A percentile compares a stretch with the other conserved stretches of the same genome.
Conservation (phyloP, 2,113 vertebrate genomes). For the Sialia sialis region DNA sequence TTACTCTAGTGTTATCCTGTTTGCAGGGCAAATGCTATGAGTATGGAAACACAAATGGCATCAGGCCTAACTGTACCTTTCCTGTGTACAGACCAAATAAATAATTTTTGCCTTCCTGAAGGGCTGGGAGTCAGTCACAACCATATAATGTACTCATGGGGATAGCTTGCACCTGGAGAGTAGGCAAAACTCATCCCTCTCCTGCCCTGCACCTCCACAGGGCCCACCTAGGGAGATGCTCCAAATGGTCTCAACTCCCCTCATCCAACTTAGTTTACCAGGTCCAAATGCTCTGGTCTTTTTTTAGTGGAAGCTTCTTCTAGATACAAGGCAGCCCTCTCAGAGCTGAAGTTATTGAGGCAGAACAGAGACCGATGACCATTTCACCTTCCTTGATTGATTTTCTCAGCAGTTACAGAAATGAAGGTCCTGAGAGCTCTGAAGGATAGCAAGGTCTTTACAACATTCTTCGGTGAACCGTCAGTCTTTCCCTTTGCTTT, state of each 20-base stretch:
- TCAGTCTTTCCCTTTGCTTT: neutral
- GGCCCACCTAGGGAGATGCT: neutral
- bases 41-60: neutral
- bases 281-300: neutral
- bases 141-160: fast-evolving
- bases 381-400: neutral
- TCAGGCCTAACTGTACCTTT: neutral
- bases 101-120: neutral
- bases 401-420: conserved; percentile 3
- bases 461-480: neutral
- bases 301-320: neutral
- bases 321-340: neutral
- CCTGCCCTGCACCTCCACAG: neutral
- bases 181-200: neutral
- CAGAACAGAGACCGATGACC: neutral
- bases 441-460: neutral
- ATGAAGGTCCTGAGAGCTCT: neutral
- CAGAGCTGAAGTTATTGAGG: neutral
- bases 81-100: neutral
- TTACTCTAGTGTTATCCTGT: neutral
- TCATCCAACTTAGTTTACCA: neutral
- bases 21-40: neutral
- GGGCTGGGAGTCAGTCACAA: neutral
- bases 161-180: neutral
- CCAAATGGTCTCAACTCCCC: neutral